Base-by-base conservation (phyloP, 2,797 vertebrate genomes). In the Rhinichthys osculus region DNA sequence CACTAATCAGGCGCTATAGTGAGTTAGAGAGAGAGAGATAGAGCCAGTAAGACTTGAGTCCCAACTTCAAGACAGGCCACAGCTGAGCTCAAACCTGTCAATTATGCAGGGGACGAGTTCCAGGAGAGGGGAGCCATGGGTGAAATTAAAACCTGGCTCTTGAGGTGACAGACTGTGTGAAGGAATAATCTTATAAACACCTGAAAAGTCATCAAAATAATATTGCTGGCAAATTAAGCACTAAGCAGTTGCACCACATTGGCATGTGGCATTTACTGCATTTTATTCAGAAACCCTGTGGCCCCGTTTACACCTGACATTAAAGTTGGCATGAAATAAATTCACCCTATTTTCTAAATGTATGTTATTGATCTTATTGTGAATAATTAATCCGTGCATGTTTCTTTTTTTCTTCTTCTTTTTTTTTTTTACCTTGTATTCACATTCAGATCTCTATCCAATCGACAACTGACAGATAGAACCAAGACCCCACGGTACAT, bases 71-170 rank as follows among this genome's bases (percentile, higher is more conserved):
- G 90, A 89, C 86, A 85, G 73, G 88, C 86, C 81, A 81, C 79
- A 87, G 70, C 82, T 74, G 86, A 73, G 78, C 78, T 83, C 38
- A 86, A 91, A 91, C 87, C 89, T 91, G 88, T 91, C 88, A 93
- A 92, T 93, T 93, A 91, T 87, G 87, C 85, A 76, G 69, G 33
- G 84, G 33, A 23, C 21, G 72, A 85, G 87, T 57, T 67, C 59
- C 82, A 86, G 81, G 86, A 91, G 88, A 89, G 87, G 89, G 90
- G 90, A 92, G 90, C 86, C 90, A 93, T 90, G 89, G 92, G 90
- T 93, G 92, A 94, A 93, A 94, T 94, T 90, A 93, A 92, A 92
- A 85, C 79, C 89, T 89, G 88, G 81, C 89, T 78, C 62, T 67
- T 85, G 38, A 78, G 62, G 72, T 86, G 85, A 80, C 74, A 83